Conservation (phyloP, 2,888 invertebrate species). For the Euphydryas editha region DNA sequence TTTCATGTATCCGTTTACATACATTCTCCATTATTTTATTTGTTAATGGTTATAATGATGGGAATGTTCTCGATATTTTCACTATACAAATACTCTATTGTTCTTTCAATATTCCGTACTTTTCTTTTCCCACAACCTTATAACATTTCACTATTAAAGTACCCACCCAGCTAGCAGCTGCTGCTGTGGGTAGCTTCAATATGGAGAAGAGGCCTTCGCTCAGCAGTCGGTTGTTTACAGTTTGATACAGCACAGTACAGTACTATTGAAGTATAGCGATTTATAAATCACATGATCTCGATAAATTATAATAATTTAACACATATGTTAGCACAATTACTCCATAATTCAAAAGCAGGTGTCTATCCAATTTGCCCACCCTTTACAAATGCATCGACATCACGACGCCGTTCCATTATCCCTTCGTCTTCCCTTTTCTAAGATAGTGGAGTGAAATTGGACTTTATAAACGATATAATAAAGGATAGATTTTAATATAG, state of each 20-base stretch:
- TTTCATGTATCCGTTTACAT: slow-evolving; percentile 32
- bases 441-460: slow-evolving; percentile 30
- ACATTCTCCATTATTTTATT: background rate
- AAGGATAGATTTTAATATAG: slow-evolving; percentile 35
- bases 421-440: slow-evolving; percentile 17
- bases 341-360: slow-evolving; percentile 41
- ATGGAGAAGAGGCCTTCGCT: no score
- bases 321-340: slow-evolving; percentile 31
- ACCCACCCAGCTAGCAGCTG: no score
- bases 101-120: background rate
- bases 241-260: no score
- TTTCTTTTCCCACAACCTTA: background rate
- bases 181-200: no score
- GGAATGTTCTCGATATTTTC: slow-evolving; percentile 1
- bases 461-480: slow-evolving; percentile 27
- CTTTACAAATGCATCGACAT: slow-evolving; percentile 38
- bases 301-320: slow-evolving; percentile 25
- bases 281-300: slow-evolving; percentile 20
- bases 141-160: background rate
- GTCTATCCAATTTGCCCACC: slow-evolving; percentile 27
- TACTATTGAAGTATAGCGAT: background rate
- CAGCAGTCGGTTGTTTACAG: no score
- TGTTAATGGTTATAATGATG: background rate
- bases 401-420: slow-evolving; percentile 38
- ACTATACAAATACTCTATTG: background rate